Conservation (phyloP, 2,113 vertebrate species). For the Shinisaurus crocodilurus region DNA sequence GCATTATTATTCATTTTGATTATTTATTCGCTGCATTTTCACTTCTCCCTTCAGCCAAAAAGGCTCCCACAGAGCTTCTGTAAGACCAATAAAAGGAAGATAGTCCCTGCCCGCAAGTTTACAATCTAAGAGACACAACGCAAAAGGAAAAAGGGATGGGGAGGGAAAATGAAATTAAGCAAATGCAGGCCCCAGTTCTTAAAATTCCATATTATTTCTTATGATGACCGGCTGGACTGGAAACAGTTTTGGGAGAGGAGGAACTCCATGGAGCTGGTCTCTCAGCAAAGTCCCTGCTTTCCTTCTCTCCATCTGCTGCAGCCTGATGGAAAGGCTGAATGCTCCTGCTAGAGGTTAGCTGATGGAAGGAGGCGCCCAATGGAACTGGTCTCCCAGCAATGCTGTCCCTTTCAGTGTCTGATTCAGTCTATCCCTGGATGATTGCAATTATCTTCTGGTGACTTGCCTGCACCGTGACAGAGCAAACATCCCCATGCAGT, state of each 20-base stretch:
- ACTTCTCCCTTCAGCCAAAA: no score
- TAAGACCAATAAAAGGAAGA: background rate
- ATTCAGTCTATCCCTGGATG: background rate
- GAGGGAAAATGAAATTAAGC: background rate
- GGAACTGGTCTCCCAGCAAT: no score
- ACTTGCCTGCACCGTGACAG: no score
- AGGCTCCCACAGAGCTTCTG: background rate
- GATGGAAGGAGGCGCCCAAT: background rate
- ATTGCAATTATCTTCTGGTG: no score
- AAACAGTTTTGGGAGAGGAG: background rate
- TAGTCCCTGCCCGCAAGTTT: background rate
- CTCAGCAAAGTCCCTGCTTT: background rate
- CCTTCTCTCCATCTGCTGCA: background rate
- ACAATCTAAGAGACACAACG: no score
- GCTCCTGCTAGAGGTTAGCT: background rate
- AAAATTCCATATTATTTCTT: background rate
- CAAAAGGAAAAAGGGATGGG: background rate
- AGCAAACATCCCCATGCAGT: no score
- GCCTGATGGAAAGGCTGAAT: background rate
- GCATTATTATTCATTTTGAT: background rate
- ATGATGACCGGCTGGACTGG: background rate
- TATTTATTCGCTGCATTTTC: background rate
- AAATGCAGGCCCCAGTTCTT: background rate
- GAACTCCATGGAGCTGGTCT: background rate
- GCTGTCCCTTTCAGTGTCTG: no score